phyloP scores from a whole-genome alignment of 2,888 invertebrate genomes.

The Mesorhabditis spiculigera region DNA sequence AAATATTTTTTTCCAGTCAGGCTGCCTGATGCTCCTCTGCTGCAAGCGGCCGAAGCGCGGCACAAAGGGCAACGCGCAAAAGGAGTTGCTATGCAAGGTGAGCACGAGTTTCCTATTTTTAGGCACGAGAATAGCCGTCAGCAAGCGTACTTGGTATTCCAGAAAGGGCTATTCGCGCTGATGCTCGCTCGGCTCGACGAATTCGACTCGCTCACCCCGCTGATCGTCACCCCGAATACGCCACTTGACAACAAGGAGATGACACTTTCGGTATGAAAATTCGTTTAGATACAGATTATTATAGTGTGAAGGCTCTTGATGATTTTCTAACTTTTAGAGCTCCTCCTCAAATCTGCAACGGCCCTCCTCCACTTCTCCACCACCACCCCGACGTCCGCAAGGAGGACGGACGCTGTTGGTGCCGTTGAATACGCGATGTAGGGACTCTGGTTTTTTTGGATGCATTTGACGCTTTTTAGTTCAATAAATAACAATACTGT shows the following conservation, averaged over 20 bases:
- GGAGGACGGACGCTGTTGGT: conserved; percentile 46
- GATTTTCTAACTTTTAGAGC: conserved; percentile 15
- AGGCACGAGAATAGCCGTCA: background rate
- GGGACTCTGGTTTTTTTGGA: conserved; percentile 7
- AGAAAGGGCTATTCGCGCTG: conserved; percentile 30
- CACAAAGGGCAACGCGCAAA: background rate
- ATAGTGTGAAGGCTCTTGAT: too few species aligned
- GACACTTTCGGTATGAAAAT: background rate
- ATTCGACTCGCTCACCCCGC: conserved; percentile 50
- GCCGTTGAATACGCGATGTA: conserved; percentile 41
- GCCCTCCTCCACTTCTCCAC: conserved; percentile 28
- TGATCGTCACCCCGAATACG: conserved; percentile 39
- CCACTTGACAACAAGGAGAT: background rate
- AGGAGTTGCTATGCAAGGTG: background rate
- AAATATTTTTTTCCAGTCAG: background rate
- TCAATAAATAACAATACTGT: background rate
- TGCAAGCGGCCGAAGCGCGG: background rate
- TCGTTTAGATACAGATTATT: background rate
- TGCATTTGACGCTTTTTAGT: background rate
- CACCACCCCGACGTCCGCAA: conserved; percentile 27
- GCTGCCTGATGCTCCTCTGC: background rate
- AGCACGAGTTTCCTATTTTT: background rate
- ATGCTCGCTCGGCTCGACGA: conserved; percentile 55
- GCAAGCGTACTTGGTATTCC: conserved; percentile 1
- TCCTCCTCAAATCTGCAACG: conserved; percentile 39